Percentiles rank a stretch among this genome's conserved stretches.
These are phyloP conservation scores for Alcedo quadribrachys DNA, from an alignment of 2,797 vertebrate species.

Conservation along the genomic window DNA sequence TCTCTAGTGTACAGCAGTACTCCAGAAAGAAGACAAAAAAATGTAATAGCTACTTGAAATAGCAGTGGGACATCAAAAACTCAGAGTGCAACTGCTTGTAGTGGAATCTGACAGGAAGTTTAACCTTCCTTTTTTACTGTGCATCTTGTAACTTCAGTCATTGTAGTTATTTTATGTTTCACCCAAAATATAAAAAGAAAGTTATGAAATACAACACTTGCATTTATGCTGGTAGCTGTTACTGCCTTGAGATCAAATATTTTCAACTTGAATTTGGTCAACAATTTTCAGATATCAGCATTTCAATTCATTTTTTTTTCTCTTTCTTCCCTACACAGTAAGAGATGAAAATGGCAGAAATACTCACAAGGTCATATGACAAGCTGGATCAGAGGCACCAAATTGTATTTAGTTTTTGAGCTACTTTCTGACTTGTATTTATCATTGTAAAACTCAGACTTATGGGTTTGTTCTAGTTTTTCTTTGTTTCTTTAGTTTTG, in stretches of 20 bases:
- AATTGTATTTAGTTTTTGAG: not conserved
- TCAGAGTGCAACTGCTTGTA: not conserved
- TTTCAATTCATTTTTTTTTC: not conserved
- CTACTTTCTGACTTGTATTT: not conserved
- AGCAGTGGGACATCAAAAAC: not conserved
- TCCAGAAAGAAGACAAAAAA: not conserved
- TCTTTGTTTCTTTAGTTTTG: too few relatives aligned
- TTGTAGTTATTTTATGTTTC: not conserved
- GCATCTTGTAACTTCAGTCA: not conserved
- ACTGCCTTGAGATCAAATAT: not conserved
- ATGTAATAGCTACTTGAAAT: not conserved
- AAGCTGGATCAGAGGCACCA: not conserved
- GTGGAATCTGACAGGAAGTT: not conserved
- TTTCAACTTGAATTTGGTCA: slow-evolving; percentile 1
- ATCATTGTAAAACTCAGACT: not conserved
- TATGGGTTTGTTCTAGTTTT: too few relatives aligned
- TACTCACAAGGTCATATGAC: not conserved
- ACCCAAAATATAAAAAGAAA: not conserved
- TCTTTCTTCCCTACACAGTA: not conserved
- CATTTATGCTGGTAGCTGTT: not conserved
- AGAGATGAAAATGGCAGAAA: not conserved
- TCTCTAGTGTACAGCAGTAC: not conserved
- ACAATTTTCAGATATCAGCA: not conserved
- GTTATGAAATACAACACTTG: not conserved
- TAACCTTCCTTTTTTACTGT: not conserved